Evolutionary conservation across 1,140 invertebrate species (phyloP).

Genomic region (Bombus waltoni): DNA sequence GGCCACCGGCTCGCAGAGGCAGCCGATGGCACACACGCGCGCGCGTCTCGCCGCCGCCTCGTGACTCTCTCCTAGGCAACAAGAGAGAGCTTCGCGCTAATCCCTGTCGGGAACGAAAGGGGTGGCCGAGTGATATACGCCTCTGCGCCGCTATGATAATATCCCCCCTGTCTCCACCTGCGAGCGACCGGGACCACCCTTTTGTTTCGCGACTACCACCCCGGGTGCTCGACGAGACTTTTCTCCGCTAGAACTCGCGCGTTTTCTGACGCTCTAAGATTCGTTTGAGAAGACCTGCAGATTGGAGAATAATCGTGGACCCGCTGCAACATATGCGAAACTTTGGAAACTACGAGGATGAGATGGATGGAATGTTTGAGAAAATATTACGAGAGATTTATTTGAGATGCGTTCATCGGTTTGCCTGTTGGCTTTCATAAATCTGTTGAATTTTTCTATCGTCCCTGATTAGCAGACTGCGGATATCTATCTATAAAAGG

Average conservation of each 20-base stretch:
- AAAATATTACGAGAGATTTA: background rate
- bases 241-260: background rate
- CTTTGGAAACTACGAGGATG: background rate
- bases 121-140: slow-evolving; percentile 80
- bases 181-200: slow-evolving; percentile 20
- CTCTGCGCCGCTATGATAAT: slow-evolving; percentile 80
- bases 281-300: background rate
- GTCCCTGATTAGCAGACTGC: too few relatives aligned
- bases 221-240: slow-evolving; percentile 18
- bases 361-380: background rate
- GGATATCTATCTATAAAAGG: too few relatives aligned
- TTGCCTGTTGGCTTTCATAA: background rate
- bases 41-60: slow-evolving; percentile 61
- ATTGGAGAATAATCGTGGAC: background rate
- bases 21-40: slow-evolving; percentile 33
- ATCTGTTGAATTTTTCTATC: too few relatives aligned
- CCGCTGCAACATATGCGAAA: background rate
- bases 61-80: slow-evolving; percentile 73
- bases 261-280: background rate
- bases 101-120: slow-evolving; percentile 78
- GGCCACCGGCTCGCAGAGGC: slow-evolving; percentile 35
- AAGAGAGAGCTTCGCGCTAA: slow-evolving; percentile 78
- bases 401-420: background rate
- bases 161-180: slow-evolving; percentile 63
- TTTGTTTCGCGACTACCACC: slow-evolving; percentile 54